Evolutionary conservation across 2,113 vertebrate species (phyloP).

Genomic region (Poeciliopsis occidentalis): DNA sequence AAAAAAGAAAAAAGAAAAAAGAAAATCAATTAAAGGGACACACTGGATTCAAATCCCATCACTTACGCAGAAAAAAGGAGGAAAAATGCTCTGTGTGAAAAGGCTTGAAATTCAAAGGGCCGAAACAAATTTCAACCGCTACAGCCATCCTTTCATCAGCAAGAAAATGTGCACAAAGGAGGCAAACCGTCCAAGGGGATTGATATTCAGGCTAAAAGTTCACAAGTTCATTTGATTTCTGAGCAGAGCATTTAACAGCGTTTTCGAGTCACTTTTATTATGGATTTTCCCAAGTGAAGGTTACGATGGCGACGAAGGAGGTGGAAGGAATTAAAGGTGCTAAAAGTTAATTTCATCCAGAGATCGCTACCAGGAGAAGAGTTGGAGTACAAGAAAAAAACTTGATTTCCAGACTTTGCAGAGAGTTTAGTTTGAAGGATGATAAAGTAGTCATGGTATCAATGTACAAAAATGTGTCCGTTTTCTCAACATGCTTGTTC

Average conservation of each 20-base stretch:
- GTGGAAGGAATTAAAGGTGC: conserved; percentile 14
- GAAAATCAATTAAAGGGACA: conserved; percentile 46
- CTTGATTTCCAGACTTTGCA: neutral
- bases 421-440: neutral
- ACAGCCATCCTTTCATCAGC: conserved; percentile 41
- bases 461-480: neutral
- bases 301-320: conserved; percentile 10
- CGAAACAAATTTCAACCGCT: conserved; percentile 26
- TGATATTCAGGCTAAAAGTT: conserved; percentile 40
- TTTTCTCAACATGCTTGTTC: neutral
- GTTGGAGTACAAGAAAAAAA: neutral
- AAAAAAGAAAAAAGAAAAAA: conserved; percentile 50
- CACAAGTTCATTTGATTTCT: conserved; percentile 56
- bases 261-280: conserved; percentile 50
- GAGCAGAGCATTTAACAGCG: conserved; percentile 6
- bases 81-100: neutral
- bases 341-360: conserved; percentile 23
- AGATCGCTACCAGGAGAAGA: neutral
- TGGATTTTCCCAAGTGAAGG: conserved; percentile 3
- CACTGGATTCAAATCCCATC: conserved; percentile 29
- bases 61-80: conserved; percentile 6
- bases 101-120: conserved; percentile 31
- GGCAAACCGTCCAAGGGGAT: neutral
- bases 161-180: conserved; percentile 6
- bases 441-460: neutral